Conservation (phyloP, 2,797 vertebrate species). For the Harpagifer antarcticus region DNA sequence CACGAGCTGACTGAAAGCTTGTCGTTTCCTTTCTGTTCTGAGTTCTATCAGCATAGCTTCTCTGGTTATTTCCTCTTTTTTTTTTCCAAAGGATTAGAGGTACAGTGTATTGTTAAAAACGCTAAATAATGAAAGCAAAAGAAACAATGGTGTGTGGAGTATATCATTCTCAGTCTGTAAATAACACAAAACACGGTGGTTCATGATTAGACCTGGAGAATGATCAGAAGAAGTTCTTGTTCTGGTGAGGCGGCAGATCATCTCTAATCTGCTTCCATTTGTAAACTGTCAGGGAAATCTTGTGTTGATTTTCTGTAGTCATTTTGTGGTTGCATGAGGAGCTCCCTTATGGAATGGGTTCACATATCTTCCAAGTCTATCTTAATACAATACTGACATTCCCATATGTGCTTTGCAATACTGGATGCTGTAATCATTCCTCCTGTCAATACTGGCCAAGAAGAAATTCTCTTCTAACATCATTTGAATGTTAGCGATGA, state of each 20-base stretch:
- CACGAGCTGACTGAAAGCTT: constrained; percentile 49
- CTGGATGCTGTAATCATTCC: constrained; percentile 10
- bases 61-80: constrained; percentile 45
- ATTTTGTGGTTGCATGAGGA: constrained; percentile 18
- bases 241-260: constrained; percentile 12
- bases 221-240: constrained; percentile 27
- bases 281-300: constrained; percentile 50
- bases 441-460: constrained; percentile 1
- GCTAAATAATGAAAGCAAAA: constrained; percentile 15
- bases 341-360: constrained; percentile 32
- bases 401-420: constrained; percentile 13
- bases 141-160: background rate
- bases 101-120: constrained; percentile 14
- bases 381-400: constrained; percentile 26
- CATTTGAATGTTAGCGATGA: constrained; percentile 15
- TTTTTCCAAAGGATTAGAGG: constrained; percentile 45
- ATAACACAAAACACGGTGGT: constrained; percentile 9
- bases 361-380: constrained; percentile 9
- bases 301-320: constrained; percentile 39
- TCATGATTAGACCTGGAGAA: constrained; percentile 12
- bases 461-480: background rate
- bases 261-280: constrained; percentile 50
- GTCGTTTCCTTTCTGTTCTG: constrained; percentile 28
- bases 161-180: constrained; percentile 1
- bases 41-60: constrained; percentile 37